These are phyloP conservation scores for Cephus runcator DNA, from an alignment of 2,888 invertebrate genomes.

Conservation along the genomic window DNA sequence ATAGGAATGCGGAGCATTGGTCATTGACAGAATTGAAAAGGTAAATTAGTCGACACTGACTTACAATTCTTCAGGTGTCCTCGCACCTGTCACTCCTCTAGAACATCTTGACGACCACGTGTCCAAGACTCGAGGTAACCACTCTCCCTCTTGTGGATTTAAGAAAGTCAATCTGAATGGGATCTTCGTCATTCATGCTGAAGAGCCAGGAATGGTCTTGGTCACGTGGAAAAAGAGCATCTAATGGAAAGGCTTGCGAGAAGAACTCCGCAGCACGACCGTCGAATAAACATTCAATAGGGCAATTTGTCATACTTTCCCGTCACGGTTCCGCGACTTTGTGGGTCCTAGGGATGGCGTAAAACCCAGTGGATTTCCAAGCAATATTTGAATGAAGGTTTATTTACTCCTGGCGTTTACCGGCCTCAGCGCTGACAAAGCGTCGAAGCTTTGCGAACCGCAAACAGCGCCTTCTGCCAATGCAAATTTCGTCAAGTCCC, in stretches of 20 bases:
- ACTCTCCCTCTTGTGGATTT: background rate
- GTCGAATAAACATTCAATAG: slow-evolving; percentile 7
- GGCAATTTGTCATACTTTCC: slow-evolving; percentile 27
- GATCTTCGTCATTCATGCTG: background rate
- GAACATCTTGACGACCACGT: background rate
- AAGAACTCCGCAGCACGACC: background rate
- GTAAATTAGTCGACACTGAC: background rate
- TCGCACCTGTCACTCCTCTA: background rate
- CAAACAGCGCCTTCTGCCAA: background rate
- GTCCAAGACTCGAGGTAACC: background rate
- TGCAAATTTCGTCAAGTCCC: background rate
- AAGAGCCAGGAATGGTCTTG: background rate
- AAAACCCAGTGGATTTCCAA: slow-evolving; percentile 21
- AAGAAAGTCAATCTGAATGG: background rate
- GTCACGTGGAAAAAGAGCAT: background rate
- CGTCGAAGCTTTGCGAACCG: background rate
- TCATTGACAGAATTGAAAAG: background rate
- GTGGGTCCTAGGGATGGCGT: slow-evolving; percentile 25
- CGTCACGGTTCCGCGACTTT: slow-evolving; percentile 25
- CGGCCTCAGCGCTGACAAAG: slow-evolving; percentile 14
- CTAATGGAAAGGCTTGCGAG: background rate
- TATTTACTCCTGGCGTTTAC: slow-evolving; percentile 22
- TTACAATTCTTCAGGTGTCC: background rate
- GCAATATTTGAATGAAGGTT: slow-evolving; percentile 34
- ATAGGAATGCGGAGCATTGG: background rate